Percentiles rank a stretch among this genome's conserved stretches.
These are phyloP conservation scores for Chaitophorus viminalis DNA, from an alignment of 2,888 invertebrate genomes.

Conservation along the genomic window DNA sequence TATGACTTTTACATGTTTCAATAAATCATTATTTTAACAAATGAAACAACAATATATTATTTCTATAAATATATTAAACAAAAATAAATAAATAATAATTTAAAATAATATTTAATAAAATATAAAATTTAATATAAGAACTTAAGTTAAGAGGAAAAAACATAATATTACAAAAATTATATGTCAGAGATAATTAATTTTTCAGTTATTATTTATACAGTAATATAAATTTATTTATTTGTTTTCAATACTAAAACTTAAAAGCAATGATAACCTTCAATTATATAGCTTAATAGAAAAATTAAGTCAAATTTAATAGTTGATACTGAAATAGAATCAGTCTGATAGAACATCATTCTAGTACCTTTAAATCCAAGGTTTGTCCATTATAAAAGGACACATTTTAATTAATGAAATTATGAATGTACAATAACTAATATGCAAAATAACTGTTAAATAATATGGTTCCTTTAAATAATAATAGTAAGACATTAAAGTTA, in stretches of 20 bases:
- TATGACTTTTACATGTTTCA: not conserved
- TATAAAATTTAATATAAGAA: not conserved
- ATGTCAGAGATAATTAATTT: not conserved
- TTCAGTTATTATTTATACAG: not conserved
- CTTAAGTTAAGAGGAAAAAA: not conserved
- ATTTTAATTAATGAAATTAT: not conserved
- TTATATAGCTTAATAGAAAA: too few relatives aligned
- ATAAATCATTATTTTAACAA: not conserved
- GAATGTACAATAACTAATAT: not conserved
- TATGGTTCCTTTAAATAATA: not conserved
- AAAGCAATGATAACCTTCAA: too few relatives aligned
- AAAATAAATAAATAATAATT: too few relatives aligned
- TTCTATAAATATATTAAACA: conserved; percentile 13
- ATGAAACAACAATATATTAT: conserved; percentile 32
- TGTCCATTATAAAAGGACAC: not conserved
- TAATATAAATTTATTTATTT: not conserved
- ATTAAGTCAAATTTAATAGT: not conserved
- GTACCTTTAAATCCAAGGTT: not conserved
- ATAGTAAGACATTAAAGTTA: not conserved
- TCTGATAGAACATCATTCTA: too few relatives aligned
- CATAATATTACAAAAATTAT: not conserved
- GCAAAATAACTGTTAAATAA: not conserved
- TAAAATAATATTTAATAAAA: too few relatives aligned
- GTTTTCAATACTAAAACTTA: not conserved
- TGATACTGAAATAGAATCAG: not conserved